Evolutionary conservation across 2,888 invertebrate genomes (phyloP), one percentile per base, ranked within the genome.

Genomic region (Cerastis leucographa): DNA sequence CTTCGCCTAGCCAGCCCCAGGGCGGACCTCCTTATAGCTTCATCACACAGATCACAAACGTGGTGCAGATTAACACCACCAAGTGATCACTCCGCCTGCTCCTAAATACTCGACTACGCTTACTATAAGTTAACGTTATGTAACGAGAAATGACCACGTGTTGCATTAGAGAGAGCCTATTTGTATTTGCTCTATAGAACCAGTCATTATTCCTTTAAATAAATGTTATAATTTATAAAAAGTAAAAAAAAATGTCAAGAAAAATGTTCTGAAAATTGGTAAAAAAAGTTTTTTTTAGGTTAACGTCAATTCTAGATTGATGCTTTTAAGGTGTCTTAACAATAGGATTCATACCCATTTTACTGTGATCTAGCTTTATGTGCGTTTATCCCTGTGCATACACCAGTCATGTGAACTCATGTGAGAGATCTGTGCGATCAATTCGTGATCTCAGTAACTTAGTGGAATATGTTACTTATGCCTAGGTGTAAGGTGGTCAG

Each of bases 361-460:
- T 78, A 77, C 86, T 87, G 87, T 87, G 87, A 87, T 87, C 78
- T 87, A 85, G 81, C 74, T 74, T 76, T 78, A 78, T 76, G 67
- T 85, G 71, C 77, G 74, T 82, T 73, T 73, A 72, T 78, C 66
- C 68, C 71, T 74, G 71, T 83, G 74, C 83, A 78, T 80, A 81
- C 59, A 75, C 56, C 78, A 81, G 76, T 85, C 74, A 78, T 80
- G 71, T 75, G 70, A 72, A 81, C 74, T 85, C 76, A 75, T 78
- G 74, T 78, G 74, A 72, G 86, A 86, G 86, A 87, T 87, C 87
- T 87, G 87, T 81, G n/a, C 44, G 80, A 78, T 80, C 87, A 78
- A 76, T 76, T 77, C 77, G 66, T 79, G 86, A 87, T 86, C 87
- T 87, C 86, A 81, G 71, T 78, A 74, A 80, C 67, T 71, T 84